Evolutionary conservation across 2,113 vertebrate species (phyloP).

Genomic region (Eulemur macaco): DNA sequence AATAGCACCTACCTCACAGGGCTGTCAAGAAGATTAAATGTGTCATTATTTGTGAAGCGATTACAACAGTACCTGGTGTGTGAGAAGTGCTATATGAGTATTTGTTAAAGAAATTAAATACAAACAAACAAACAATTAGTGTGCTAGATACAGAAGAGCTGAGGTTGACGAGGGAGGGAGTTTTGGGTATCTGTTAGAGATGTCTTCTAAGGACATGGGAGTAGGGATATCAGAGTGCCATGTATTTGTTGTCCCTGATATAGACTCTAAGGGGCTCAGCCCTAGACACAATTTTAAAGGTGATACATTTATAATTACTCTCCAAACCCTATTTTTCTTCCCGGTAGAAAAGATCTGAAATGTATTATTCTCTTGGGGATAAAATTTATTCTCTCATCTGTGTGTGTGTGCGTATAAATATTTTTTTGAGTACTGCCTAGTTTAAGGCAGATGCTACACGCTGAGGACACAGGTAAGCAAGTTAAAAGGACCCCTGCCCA

Average conservation of each 20-base stretch:
- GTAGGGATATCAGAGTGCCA: neutral
- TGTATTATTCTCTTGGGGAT: neutral
- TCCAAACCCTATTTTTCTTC: neutral
- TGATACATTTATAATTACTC: neutral
- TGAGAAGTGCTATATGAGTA: neutral
- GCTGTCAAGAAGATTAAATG: neutral
- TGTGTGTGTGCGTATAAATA: neutral
- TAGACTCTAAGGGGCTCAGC: neutral
- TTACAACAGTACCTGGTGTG: neutral
- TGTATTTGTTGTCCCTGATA: neutral
- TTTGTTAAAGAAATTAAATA: neutral
- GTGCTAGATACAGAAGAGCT: neutral
- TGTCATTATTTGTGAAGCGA: neutral
- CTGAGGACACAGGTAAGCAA: neutral
- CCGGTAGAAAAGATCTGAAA: neutral
- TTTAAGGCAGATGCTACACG: neutral
- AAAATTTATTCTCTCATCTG: neutral
- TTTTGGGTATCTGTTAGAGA: neutral
- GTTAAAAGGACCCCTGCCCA: neutral
- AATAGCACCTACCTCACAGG: neutral
- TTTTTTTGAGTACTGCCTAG: neutral
- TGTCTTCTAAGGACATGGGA: neutral
- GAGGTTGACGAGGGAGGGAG: neutral
- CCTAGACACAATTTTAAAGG: neutral
- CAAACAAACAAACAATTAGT: neutral